Base-by-base conservation (phyloP, 2,888 invertebrate species). In the Zeuzera pyrina region DNA sequence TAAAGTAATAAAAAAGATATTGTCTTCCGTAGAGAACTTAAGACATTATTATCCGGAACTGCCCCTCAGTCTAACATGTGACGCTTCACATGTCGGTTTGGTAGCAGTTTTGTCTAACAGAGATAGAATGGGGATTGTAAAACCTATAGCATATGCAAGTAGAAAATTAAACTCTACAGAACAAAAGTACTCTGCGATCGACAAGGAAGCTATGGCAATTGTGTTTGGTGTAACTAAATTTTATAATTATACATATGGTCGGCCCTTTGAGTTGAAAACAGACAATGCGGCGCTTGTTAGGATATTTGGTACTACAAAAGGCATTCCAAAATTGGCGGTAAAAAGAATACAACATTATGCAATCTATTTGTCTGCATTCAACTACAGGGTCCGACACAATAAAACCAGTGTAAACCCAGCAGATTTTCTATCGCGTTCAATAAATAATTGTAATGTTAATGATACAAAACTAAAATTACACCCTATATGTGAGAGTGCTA, bases 261-360 rank as follows among this genome's bases (percentile, higher is more conserved):
- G 42, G 3, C 5, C 2, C 1, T 52, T 49, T 41, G 45, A 45
- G 30, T 14, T 47, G 3, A 43, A 52, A 38, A 47, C 46, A 2
- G 52, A 52, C 29, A 48, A 45, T 38, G 38, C 39, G 15, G 48
- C 49, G 2, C 24, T 52, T 13, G 39, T 38, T 0, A 35, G 49
- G 36, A 59, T 62, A 30, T 58, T 60, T 38, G 44, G 47, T 2
- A 52, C 52, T 1, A 49, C 38, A 7, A 55, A 55, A 34, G 35
- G 48, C 6, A 53, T 55, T 8, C 56, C 58, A 27, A 42, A 47
- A 32, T 52, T 59, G 50, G 51, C 58, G 6, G 55, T 57, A 0
- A 57, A 50, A 29, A 10, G 46, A 10, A 10, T 45, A 6, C 48
- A 50, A 21, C 43, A 50, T 26, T 50, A 41, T 31, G 38, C 45